Percentiles rank a stretch among this genome's conserved stretches.
These are phyloP conservation scores for Phrynosoma blainvillii DNA, from an alignment of 2,113 vertebrate genomes.

Conservation along the genomic window DNA sequence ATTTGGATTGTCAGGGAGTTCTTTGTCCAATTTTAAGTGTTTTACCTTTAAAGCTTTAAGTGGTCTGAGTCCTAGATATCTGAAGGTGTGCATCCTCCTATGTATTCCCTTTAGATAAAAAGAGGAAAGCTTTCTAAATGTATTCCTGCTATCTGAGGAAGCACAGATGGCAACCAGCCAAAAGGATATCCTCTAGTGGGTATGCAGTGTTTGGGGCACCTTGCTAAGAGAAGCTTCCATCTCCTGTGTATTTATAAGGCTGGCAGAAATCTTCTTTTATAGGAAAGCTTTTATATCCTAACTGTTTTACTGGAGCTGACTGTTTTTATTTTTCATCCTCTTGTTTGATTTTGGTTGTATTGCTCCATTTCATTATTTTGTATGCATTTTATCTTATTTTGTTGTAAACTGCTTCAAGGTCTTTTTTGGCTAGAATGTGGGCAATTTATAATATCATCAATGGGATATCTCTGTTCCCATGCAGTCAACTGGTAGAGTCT, in stretches of 20 bases:
- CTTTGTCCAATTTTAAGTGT: not conserved
- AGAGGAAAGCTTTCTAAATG: not conserved
- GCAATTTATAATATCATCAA: not conserved
- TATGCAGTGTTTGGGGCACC: not conserved
- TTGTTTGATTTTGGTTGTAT: not conserved
- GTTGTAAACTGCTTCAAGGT: not conserved
- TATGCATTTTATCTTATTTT: not conserved
- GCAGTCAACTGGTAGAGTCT: not conserved
- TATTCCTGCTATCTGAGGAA: not conserved
- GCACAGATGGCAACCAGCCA: not conserved
- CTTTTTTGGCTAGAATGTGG: not conserved
- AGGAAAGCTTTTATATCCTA: not conserved
- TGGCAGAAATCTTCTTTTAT: not conserved
- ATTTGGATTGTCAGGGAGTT: not conserved
- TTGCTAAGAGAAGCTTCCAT: not conserved
- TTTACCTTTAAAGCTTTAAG: not conserved
- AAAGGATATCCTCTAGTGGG: not conserved
- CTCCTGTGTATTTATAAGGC: not conserved
- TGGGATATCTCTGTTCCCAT: not conserved
- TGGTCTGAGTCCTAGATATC: not conserved
- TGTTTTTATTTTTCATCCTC: not conserved
- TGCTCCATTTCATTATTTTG: conserved; percentile 1
- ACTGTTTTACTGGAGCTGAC: not conserved
- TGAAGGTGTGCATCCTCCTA: not conserved
- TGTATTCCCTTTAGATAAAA: not conserved